A percentile compares a stretch with the other conserved stretches of the same genome.
phyloP scores from a whole-genome alignment of 2,113 vertebrate species.

The Phylloscopus whistleri region DNA sequence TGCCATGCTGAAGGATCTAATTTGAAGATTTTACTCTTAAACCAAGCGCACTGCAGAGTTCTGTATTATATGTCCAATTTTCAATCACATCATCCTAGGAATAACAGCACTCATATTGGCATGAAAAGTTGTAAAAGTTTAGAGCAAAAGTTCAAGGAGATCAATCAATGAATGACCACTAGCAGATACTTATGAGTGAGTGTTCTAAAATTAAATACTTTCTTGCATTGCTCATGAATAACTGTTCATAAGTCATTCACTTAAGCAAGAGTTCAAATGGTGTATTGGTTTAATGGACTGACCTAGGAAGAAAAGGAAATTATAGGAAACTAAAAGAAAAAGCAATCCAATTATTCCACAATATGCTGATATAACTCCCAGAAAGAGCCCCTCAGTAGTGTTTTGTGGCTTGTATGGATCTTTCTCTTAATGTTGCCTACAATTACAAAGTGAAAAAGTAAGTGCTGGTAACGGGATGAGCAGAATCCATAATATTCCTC shows the following conservation, averaged over 20 bases:
- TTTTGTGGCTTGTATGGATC: neutral
- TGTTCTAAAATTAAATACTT: neutral
- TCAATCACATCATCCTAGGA: neutral
- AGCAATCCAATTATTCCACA: neutral
- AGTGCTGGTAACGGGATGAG: neutral
- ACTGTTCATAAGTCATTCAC: neutral
- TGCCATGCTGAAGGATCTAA: neutral
- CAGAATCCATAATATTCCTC: neutral
- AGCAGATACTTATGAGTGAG: neutral
- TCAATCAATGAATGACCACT: neutral
- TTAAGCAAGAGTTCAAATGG: neutral
- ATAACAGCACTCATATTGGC: neutral
- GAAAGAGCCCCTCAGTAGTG: neutral
- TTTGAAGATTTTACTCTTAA: neutral
- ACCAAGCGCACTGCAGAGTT: neutral
- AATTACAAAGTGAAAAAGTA: neutral
- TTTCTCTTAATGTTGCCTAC: neutral
- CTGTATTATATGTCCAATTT: neutral
- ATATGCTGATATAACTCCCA: neutral
- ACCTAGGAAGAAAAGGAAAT: neutral
- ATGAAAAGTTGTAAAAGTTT: neutral
- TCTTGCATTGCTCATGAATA: neutral
- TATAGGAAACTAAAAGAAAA: neutral
- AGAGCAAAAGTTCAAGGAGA: neutral
- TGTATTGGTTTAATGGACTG: neutral